Base-by-base conservation (phyloP, 2,797 vertebrate genomes). In the Podargus strigoides region DNA sequence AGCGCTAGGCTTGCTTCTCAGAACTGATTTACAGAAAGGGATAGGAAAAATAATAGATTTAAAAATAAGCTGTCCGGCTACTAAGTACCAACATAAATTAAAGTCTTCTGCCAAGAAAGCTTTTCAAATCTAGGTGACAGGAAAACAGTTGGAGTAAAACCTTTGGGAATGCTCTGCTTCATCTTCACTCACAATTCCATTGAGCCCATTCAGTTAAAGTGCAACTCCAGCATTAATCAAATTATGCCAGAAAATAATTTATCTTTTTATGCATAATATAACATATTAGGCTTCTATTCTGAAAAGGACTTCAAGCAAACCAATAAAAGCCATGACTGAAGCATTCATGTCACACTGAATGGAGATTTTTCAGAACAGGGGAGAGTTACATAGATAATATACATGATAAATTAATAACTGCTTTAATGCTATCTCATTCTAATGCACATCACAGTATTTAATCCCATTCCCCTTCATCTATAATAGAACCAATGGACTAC, bases 1-100 rank as follows among this genome's bases (percentile, higher is more conserved):
- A 75, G 34, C 41, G 27, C 56, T 23, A 62, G n/a, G 26, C 18
- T 50, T 70, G 26, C 24, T 84, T 91, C 79, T 76, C 63, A 69
- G 14, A 85, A 76, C 9, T 59, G 18, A 27, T 53, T 69, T 49
- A 79, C 7, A 66, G 52, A 79, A 91, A 89, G 14, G 21, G 53
- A 87, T 1, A 86, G 66, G 12, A 94, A 88, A 90, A 94, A 79
- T 74, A 90, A 73, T 2, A 91, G 39, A 49, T 73, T 95, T 95
- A 14, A 87, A 88, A 87, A 73, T 66, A 91, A 93, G 37, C 50
- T 66, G 50, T 72, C 37, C 82, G 78, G 53, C 63, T 92, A 77
- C 32, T 90, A 87, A 95, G 55, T 21, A 84, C 39, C 42, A 91
- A 82, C 15, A 68, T 70, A 85, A 94, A 89, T 89, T 88, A 85